These are phyloP conservation scores for Channallabes apus DNA, from an alignment of 2,797 vertebrate species.

Conservation along the genomic window DNA sequence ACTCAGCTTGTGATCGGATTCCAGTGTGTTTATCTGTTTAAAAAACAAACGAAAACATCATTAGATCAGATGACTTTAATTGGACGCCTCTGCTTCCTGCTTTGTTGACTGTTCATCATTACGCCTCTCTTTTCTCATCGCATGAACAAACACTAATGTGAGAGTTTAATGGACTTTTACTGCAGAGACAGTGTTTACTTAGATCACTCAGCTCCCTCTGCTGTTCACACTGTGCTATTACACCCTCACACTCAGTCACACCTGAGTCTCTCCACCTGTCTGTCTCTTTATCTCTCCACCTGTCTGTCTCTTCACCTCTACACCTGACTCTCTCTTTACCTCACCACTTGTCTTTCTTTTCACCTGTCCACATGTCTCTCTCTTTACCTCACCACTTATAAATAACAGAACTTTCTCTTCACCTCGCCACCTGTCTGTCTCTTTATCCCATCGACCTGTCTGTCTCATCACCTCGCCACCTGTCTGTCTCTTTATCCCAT, in stretches of 20 bases:
- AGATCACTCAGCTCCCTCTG: constrained; percentile 11
- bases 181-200: neutral
- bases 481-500: neutral
- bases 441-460: neutral
- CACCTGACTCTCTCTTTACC: no score
- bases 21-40: neutral
- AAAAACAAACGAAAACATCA: neutral
- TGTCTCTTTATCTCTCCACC: neutral
- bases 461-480: neutral
- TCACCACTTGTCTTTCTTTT: neutral
- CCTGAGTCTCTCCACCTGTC: no score
- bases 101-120: neutral
- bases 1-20: neutral
- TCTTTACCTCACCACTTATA: no score
- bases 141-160: neutral
- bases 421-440: neutral
- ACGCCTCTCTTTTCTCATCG: neutral
- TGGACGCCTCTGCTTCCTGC: neutral
- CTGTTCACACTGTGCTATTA: neutral
- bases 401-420: no score
- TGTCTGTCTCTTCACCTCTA: neutral
- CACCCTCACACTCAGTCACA: neutral
- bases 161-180: neutral
- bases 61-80: neutral
- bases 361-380: neutral